Evolutionary conservation across 1,140 invertebrate species (phyloP).

Genomic region (Ceratosolen fusciceps): DNA sequence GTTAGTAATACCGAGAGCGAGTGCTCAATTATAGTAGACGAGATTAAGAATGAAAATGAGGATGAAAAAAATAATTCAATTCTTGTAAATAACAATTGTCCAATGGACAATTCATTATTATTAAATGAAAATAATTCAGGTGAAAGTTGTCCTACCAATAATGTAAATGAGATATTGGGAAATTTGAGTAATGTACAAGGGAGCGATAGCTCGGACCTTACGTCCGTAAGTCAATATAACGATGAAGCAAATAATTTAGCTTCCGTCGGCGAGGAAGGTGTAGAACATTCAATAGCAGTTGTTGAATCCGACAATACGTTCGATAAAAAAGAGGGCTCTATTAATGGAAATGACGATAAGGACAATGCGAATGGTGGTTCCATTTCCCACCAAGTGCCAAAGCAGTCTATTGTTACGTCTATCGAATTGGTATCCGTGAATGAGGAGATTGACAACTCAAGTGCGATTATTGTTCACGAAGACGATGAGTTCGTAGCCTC

Average conservation of each 20-base stretch:
- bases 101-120: not conserved
- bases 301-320: not conserved
- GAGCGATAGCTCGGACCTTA: not conserved
- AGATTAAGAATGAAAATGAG: not conserved
- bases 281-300: not conserved
- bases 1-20: not conserved
- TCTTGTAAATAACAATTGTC: not conserved
- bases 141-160: not conserved
- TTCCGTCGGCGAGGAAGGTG: too few relatives aligned
- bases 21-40: not conserved
- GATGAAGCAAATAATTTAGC: not conserved
- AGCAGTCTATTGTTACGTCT: not conserved
- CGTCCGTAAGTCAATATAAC: not conserved
- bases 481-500: conserved; percentile 2
- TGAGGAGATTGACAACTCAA: conserved; percentile 4
- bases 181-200: conserved; percentile 2
- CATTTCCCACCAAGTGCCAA: not conserved
- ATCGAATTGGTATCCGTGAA: not conserved
- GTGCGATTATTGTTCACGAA: not conserved
- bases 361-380: not conserved
- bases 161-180: not conserved
- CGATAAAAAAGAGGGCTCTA: not conserved
- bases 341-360: not conserved
- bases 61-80: conserved; percentile 3
- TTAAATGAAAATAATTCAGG: not conserved